Base-by-base conservation (phyloP, 2,888 invertebrate genomes). In the Mimas tiliae region DNA sequence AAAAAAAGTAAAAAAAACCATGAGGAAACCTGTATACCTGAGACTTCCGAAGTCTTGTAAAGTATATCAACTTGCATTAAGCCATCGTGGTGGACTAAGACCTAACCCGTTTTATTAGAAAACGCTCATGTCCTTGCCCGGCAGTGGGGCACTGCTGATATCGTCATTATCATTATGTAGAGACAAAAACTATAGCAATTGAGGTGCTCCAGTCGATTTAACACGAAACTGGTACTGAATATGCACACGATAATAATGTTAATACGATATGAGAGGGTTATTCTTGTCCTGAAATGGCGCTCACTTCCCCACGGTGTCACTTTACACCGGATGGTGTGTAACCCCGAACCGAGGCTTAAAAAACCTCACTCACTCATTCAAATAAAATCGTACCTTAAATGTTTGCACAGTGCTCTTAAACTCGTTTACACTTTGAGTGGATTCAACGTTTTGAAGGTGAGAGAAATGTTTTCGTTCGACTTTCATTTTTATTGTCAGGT, bases 251-350 rank as follows among this genome's bases (percentile, higher is more conserved):
- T 72, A 73, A 77, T 73, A 77, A 75, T 74, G 72, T 76, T 76
- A 80, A 78, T 79, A 72, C 68, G 65, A 75, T 70, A 73, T 71
- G 65, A 68, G 69, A 79, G 74, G 80, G 77, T 82, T 82, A 79
- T 73, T 78, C 78, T 80, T 78, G 77, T 74, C 73, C 79, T 76
- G 72, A 83, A 85, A 85, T 81, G 79, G 74, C 75, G 76, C 72
- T 78, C 79, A 84, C 83, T 89, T 91, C 91, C 91, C 91, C 91
- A 91, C 90, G 91, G 86, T 88, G 84, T 91, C 87, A 83, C 70
- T 81, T 91, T 91, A 90, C 90, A 88, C 90, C 89, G 91, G 91
- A 91, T 90, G 85, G 78, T 82, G 82, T 80, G 84, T 86, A 85
- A 86, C 89, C 86, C 87, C 84, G 85, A 84, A 84, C 77, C 78